Percentiles rank a stretch among this genome's conserved stretches.
phyloP scores from a whole-genome alignment of 1,140 invertebrate species.

The Cotesia vestalis region DNA sequence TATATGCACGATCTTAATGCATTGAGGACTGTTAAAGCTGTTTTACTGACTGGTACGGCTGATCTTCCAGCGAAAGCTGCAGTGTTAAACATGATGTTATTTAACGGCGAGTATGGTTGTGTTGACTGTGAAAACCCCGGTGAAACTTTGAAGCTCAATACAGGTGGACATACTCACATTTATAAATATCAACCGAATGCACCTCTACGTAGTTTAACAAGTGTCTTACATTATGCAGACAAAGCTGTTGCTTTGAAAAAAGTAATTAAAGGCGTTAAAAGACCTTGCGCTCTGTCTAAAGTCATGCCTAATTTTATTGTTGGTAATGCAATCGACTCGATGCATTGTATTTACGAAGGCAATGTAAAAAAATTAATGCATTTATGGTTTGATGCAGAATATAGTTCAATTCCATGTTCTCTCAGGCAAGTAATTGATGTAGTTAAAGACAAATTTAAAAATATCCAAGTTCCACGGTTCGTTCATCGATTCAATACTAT shows the following conservation, averaged over 20 bases:
- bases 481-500: background rate
- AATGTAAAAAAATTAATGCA: conserved; percentile 10
- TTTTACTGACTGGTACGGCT: conserved; percentile 34
- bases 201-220: no score
- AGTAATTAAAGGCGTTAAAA: conserved; percentile 9
- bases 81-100: background rate
- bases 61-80: conserved; percentile 9
- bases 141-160: conserved; percentile 29
- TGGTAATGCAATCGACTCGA: conserved; percentile 21
- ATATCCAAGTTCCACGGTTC: no score
- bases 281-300: background rate
- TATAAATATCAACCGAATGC: background rate
- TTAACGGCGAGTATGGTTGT: conserved; percentile 9
- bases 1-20: background rate
- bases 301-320: conserved; percentile 14
- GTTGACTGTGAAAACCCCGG: background rate
- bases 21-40: conserved; percentile 29
- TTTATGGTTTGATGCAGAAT: conserved; percentile 25
- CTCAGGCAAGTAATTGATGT: conserved; percentile 1
- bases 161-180: background rate
- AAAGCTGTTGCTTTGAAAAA: no score
- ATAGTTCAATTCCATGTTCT: conserved; percentile 14
- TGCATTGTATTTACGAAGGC: conserved; percentile 29
- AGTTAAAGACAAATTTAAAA: no score
- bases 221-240: no score